Evolutionary conservation across 1,140 invertebrate genomes (phyloP).

Genomic region (Bombyx mori): DNA sequence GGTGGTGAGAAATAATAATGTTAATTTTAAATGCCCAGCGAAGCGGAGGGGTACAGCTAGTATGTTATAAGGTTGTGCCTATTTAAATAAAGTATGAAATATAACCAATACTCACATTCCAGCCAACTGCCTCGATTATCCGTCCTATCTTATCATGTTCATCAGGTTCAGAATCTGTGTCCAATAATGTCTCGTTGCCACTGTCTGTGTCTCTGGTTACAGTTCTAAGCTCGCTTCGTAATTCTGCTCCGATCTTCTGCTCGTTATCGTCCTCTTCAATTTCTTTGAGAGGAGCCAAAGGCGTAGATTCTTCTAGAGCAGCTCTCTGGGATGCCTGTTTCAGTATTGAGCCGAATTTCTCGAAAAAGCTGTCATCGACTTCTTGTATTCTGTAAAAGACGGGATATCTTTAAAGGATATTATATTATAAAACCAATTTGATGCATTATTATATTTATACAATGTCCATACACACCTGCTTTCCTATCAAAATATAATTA

Average conservation of each 20-base stretch:
- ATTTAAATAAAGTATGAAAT: background rate
- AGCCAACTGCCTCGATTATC: constrained; percentile 74
- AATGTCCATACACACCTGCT: background rate
- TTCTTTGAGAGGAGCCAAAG: constrained; percentile 67
- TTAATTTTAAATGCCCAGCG: too few species aligned
- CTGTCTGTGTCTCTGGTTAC: constrained; percentile 69
- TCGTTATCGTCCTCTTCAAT: constrained; percentile 55
- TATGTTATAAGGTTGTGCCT: too few species aligned
- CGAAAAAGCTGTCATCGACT: constrained; percentile 84
- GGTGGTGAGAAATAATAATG: too few species aligned
- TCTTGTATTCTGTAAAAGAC: constrained; percentile 78
- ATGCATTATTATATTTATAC: background rate
- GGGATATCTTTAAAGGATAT: constrained; percentile 14
- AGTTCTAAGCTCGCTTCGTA: constrained; percentile 28
- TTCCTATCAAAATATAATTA: too few species aligned
- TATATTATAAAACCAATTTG: constrained; percentile 3
- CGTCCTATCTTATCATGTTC: constrained; percentile 73
- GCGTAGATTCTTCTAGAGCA: constrained; percentile 66
- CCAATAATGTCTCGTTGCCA: constrained; percentile 62
- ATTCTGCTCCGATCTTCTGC: constrained; percentile 51
- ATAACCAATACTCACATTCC: constrained; percentile 76
- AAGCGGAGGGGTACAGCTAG: too few species aligned
- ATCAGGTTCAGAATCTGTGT: constrained; percentile 72
- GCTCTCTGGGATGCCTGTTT: constrained; percentile 75
- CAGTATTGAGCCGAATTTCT: constrained; percentile 81